A percentile compares a stretch with the other conserved stretches of the same genome.
These are phyloP conservation scores for Rhamphomyia laevipes DNA, from an alignment of 2,888 invertebrate genomes.

Conservation along the genomic window DNA sequence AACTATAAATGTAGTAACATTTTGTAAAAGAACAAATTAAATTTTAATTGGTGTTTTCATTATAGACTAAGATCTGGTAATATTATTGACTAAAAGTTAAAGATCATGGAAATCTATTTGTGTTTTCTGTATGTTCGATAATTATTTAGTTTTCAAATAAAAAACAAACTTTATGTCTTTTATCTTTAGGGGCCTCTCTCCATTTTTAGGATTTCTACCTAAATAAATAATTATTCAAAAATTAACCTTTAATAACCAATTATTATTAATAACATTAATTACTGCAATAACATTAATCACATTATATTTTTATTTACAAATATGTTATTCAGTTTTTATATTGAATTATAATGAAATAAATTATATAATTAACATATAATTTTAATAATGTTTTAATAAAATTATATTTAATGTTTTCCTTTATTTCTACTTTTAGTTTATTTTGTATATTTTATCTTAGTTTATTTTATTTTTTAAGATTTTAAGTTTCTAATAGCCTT, in stretches of 20 bases:
- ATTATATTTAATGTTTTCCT: constrained; percentile 21
- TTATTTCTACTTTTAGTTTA: constrained; percentile 25
- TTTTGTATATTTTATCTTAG: constrained; percentile 22
- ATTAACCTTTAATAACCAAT: constrained; percentile 38
- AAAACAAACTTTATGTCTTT: constrained; percentile 42
- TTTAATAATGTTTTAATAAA: constrained; percentile 30
- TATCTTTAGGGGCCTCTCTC: constrained; percentile 47
- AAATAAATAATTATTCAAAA: constrained; percentile 48
- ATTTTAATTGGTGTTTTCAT: no score
- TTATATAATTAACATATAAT: constrained; percentile 30
- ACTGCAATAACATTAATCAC: constrained; percentile 43
- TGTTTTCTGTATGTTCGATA: no score
- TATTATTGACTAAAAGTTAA: no score
- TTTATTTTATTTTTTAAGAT: constrained; percentile 32
- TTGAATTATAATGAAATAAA: constrained; percentile 41
- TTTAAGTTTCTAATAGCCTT: constrained; percentile 53
- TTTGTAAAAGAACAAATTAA: no score
- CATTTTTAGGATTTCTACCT: constrained; percentile 49
- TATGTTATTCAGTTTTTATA: constrained; percentile 39
- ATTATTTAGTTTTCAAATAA: no score
- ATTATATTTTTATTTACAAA: constrained; percentile 45
- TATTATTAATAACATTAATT: constrained; percentile 39
- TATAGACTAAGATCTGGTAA: no score
- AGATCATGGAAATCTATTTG: no score
- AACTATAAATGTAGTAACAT: no score